A percentile compares a stretch with the other conserved stretches of the same genome.
Conservation (phyloP, 1,140 invertebrate species). For the Drosophila melanica region DNA sequence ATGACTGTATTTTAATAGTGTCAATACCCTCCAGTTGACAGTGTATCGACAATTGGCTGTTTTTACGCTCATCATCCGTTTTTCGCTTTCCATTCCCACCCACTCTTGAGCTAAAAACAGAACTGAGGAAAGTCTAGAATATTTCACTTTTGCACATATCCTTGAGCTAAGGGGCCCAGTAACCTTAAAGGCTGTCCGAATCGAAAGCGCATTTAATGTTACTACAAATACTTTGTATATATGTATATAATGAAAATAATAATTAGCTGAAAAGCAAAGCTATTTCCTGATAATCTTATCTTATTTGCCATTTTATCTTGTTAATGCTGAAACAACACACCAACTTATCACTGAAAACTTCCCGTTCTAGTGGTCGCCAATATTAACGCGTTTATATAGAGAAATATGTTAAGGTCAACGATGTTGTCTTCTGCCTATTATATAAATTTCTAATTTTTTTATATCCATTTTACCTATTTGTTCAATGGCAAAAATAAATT, state of each 20-base stretch:
- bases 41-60: background rate
- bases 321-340: constrained; percentile 4
- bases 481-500: background rate
- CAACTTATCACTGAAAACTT: constrained; percentile 5
- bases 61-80: background rate
- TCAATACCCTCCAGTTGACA: background rate
- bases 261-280: constrained; percentile 6
- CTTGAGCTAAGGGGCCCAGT: constrained; percentile 33
- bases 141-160: constrained; percentile 32
- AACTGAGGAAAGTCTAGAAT: constrained; percentile 19
- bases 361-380: too few species aligned
- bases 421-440: too few species aligned
- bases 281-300: constrained; percentile 44
- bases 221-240: background rate
- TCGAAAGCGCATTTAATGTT: background rate
- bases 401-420: too few species aligned
- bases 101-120: constrained; percentile 42
- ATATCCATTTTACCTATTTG: too few species aligned
- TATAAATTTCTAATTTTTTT: too few species aligned
- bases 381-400: background rate
- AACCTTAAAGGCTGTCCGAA: background rate
- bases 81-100: background rate
- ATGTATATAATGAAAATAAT: background rate
- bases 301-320: constrained; percentile 39
- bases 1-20: constrained; percentile 1